phyloP scores from a whole-genome alignment of 2,113 vertebrate species.

The Melanerpes formicivorus region DNA sequence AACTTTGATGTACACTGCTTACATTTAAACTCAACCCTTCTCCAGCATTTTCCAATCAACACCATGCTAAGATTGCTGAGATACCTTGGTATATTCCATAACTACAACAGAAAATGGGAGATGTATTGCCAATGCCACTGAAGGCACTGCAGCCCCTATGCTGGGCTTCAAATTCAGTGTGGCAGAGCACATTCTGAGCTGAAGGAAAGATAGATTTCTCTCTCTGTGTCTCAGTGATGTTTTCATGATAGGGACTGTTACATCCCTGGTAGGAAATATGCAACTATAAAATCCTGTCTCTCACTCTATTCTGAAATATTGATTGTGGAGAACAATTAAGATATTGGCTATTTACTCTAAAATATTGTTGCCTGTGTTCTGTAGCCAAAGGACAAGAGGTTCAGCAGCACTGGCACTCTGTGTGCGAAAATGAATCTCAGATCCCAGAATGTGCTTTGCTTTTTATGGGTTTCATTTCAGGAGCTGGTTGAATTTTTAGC shows the following conservation, averaged over 20 bases:
- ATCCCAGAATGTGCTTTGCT: not conserved
- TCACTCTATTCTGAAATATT: not conserved
- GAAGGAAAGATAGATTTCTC: not conserved
- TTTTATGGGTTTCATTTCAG: constrained; percentile 27
- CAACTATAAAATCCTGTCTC: not conserved
- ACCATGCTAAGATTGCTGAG: not conserved
- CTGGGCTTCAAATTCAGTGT: not conserved
- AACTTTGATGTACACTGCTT: not conserved
- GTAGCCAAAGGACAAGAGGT: not conserved
- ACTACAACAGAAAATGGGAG: not conserved
- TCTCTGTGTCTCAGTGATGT: not conserved
- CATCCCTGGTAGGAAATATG: not conserved
- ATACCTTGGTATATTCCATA: not conserved
- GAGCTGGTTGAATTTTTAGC: not conserved
- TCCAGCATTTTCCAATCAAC: not conserved
- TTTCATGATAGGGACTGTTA: not conserved
- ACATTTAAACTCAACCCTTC: not conserved
- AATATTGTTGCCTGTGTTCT: not conserved
- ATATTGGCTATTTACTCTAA: not conserved
- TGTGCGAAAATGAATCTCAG: not conserved
- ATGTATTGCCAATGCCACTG: not conserved
- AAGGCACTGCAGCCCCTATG: not conserved
- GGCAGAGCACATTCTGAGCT: not conserved
- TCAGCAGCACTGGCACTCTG: not conserved
- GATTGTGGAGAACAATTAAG: not conserved